phyloP scores from a whole-genome alignment of 2,888 invertebrate species.

The Drosophila helvetica region DNA sequence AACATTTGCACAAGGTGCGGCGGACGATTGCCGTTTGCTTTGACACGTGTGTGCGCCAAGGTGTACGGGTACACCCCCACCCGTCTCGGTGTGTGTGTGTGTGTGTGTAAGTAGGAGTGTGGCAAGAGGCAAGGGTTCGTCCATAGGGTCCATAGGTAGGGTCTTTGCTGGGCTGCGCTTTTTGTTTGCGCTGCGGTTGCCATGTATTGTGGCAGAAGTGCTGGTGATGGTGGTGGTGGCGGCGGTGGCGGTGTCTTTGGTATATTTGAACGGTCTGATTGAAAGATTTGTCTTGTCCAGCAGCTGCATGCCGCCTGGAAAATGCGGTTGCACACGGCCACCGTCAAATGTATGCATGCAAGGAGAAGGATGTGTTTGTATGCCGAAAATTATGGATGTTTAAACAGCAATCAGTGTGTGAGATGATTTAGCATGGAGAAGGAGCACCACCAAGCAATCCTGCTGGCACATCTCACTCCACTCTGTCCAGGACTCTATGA shows the following conservation, averaged over 20 bases:
- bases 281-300: slow-evolving; percentile 56
- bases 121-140: slow-evolving; percentile 27
- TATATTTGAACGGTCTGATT: slow-evolving; percentile 55
- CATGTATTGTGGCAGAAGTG: background rate
- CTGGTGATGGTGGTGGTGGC: slow-evolving; percentile 14
- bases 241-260: slow-evolving; percentile 39
- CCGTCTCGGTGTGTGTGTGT: too few relatives aligned
- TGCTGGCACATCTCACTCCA: background rate
- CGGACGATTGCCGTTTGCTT: slow-evolving; percentile 68
- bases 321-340: slow-evolving; percentile 26
- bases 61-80: too few relatives aligned
- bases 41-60: slow-evolving; percentile 46
- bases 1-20: slow-evolving; percentile 71
- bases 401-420: slow-evolving; percentile 38
- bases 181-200: slow-evolving; percentile 67
- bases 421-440: slow-evolving; percentile 32
- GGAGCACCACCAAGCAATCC: background rate
- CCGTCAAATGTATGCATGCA: background rate
- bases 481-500: slow-evolving; percentile 25
- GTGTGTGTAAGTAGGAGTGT: slow-evolving; percentile 13
- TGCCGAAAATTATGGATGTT: slow-evolving; percentile 37
- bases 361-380: background rate
- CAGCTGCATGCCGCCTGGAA: slow-evolving; percentile 15
- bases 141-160: slow-evolving; percentile 1
- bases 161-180: slow-evolving; percentile 50